A percentile compares a stretch with the other conserved stretches of the same genome.
These are phyloP conservation scores for Mungos mungo DNA, from an alignment of 2,113 vertebrate species.

Conservation along the genomic window DNA sequence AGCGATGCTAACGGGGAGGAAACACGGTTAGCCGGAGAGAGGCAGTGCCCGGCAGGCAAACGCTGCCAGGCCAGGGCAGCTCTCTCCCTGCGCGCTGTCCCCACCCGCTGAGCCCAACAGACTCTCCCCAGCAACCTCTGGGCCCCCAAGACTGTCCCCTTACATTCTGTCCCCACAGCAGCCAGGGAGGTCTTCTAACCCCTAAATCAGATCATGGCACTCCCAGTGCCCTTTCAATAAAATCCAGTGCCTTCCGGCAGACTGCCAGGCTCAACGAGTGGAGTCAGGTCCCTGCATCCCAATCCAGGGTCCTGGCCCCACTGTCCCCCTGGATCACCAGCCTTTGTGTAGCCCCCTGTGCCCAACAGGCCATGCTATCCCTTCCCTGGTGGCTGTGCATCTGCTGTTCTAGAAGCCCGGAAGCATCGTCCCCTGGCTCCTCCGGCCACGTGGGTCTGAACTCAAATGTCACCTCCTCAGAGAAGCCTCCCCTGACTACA, in stretches of 20 bases:
- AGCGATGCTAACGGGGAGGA: fast-evolving
- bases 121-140: background rate
- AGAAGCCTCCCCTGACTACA: background rate
- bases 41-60: background rate
- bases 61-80: background rate
- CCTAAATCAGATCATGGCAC: background rate
- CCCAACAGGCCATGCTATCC: background rate
- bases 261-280: fast-evolving
- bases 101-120: background rate
- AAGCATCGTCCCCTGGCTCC: too few relatives aligned
- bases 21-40: background rate
- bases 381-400: background rate
- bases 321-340: background rate
- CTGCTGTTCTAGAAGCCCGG: background rate
- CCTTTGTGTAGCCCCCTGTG: too few relatives aligned
- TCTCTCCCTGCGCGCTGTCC: background rate
- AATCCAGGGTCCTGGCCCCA: fast-evolving
- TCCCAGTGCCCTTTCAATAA: fast-evolving
- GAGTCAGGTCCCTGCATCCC: too few relatives aligned
- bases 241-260: too few relatives aligned
- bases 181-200: background rate
- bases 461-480: background rate
- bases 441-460: background rate
- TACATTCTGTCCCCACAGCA: background rate
- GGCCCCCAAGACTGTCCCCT: background rate